Conservation (phyloP, 2,888 invertebrate species). For the Trachelus stipa region DNA sequence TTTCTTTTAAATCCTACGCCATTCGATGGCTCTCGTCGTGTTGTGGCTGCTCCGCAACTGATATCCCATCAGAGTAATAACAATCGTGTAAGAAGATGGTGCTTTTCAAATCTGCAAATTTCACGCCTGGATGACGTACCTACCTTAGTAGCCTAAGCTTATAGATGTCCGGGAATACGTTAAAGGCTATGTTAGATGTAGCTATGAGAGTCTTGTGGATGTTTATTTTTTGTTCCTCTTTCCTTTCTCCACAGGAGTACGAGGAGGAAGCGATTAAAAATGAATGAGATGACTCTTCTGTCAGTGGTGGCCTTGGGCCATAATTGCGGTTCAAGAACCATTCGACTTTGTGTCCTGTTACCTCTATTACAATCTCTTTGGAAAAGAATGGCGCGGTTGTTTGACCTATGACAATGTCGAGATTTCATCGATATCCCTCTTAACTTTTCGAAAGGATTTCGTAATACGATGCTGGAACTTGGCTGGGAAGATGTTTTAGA, state of each 20-base stretch:
- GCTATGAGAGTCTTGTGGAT: neutral
- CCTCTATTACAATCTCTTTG: neutral
- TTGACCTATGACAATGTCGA: slow-evolving; percentile 7
- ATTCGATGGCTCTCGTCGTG: neutral
- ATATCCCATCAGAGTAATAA: neutral
- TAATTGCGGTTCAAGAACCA: slow-evolving; percentile 1
- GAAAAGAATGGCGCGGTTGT: neutral
- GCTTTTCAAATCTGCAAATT: neutral
- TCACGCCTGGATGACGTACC: neutral
- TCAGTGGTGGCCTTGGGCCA: slow-evolving; percentile 4
- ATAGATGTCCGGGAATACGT: neutral
- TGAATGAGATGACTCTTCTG: slow-evolving; percentile 7
- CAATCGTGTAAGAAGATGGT: neutral
- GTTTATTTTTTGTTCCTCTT: neutral
- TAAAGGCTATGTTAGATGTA: neutral
- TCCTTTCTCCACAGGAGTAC: neutral
- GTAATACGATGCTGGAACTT: neutral
- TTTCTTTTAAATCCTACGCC: neutral
- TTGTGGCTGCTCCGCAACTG: neutral
- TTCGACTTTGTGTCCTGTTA: slow-evolving; percentile 1
- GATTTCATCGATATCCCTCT: neutral
- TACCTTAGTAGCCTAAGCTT: neutral
- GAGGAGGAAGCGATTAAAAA: slow-evolving; percentile 8
- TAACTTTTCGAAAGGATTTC: neutral
- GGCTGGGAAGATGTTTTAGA: neutral